Evolutionary conservation across 2,888 invertebrate genomes (phyloP).

Genomic region (Diadromus collaris): DNA sequence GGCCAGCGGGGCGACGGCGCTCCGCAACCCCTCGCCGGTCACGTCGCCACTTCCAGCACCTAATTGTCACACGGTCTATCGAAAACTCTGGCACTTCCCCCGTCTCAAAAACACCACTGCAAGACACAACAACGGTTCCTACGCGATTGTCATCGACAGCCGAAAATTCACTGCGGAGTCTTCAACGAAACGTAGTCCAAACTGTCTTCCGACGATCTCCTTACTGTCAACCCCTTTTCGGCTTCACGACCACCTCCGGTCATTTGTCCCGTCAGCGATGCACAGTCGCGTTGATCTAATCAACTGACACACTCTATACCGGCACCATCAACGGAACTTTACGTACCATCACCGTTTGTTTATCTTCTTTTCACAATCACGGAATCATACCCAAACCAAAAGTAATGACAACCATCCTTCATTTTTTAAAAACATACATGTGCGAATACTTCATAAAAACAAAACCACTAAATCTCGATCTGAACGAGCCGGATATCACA

Average conservation of each 20-base stretch:
- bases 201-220: neutral
- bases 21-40: constrained; percentile 1
- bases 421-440: neutral
- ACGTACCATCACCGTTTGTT: neutral
- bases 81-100: neutral
- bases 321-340: constrained; percentile 1
- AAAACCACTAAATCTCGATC: neutral
- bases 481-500: constrained; percentile 56
- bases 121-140: neutral
- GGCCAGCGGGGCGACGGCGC: constrained; percentile 25
- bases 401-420: neutral
- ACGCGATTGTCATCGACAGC: neutral
- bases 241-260: neutral
- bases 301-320: neutral
- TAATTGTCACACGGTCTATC: constrained; percentile 14
- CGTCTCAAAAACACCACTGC: neutral
- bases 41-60: constrained; percentile 3
- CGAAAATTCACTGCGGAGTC: neutral
- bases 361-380: constrained; percentile 1
- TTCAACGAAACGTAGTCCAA: neutral
- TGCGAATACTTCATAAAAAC: neutral
- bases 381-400: neutral
- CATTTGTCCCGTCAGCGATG: neutral
- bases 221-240: neutral
- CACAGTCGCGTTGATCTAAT: constrained; percentile 15